Percentiles rank a stretch among this genome's conserved stretches.
Evolutionary conservation across 92 coral and sea anemone species (phyloP).

Genomic region (Desmophyllum pertusum): DNA sequence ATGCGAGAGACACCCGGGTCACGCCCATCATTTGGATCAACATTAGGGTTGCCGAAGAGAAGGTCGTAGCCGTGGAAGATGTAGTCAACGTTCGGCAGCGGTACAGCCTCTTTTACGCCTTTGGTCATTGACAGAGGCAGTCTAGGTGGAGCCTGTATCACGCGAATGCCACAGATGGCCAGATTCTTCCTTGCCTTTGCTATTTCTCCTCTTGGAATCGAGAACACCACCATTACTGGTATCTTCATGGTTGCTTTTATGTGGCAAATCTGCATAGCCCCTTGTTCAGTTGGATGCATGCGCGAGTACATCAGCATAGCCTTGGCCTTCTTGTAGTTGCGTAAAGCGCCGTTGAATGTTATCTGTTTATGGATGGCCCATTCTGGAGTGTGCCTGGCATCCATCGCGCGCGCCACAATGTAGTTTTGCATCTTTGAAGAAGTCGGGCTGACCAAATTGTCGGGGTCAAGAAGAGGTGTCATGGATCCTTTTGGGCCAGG

Average conservation of each 20-base stretch:
- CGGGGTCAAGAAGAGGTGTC: slow-evolving; percentile 13
- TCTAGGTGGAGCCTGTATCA: slow-evolving; percentile 6
- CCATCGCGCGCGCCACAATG: slow-evolving; percentile 23
- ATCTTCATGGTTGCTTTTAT: slow-evolving; percentile 4
- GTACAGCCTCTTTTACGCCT: neutral
- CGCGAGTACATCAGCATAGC: slow-evolving; percentile 12
- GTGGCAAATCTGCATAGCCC: slow-evolving; percentile 15
- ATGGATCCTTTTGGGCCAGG: neutral
- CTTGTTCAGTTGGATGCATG: slow-evolving; percentile 10
- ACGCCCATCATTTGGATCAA: slow-evolving; percentile 14
- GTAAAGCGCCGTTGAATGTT: neutral
- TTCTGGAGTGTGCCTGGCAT: slow-evolving; percentile 21
- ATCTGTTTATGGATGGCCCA: slow-evolving; percentile 17
- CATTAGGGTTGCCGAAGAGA: slow-evolving; percentile 33
- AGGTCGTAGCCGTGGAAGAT: slow-evolving; percentile 39
- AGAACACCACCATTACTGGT: slow-evolving; percentile 4
- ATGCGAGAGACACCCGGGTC: slow-evolving; percentile 46
- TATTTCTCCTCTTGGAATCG: neutral
- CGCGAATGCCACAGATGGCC: neutral
- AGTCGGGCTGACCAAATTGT: slow-evolving; percentile 16
- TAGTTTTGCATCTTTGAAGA: slow-evolving; percentile 14
- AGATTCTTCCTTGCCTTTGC: neutral
- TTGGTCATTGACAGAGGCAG: neutral
- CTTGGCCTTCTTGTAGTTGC: slow-evolving; percentile 19
- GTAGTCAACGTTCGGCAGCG: slow-evolving; percentile 28